Base-by-base conservation (phyloP, 2,113 vertebrate species). In the Piaya cayana region DNA sequence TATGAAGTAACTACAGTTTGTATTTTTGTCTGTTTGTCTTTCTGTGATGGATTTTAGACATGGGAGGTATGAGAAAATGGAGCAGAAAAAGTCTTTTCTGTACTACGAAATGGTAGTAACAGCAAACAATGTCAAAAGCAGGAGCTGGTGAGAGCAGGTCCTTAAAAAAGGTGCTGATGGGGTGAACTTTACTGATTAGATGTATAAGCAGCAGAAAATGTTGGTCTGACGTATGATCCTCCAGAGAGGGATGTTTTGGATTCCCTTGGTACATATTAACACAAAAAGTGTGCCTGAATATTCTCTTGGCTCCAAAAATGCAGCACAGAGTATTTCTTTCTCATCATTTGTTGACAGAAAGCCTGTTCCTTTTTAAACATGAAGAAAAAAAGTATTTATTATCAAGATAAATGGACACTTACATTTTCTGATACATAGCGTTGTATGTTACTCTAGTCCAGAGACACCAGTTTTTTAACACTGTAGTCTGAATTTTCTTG, bases 281-380 rank as follows among this genome's bases (percentile, higher is more conserved):
- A 95, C 90, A 79, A 60, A 90, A 95, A 76, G 60, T 70, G 55
- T 30, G 49, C 83, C 82, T 85, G 32, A 91, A 96, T 94, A 95
- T 79, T 49, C 91, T 83, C 72, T 70, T 90, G 84, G 79, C 95
- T 95, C 94, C 0, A 0, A 59, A 85, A 83, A 92, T 95, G 78
- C 95, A 86, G 88, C 92, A 83, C 42, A 37, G 36, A 92, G 86
- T 94, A 94, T 92, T 96, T 92, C 95, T 93, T 95, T 94, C 88
- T 97, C 96, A 97, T 97, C 92, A 93, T 95, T 96, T 93, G 91
- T 88, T 97, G 96, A 96, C 95, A 86, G 92, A 91, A 97, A 94
- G 88, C 95, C 92, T 96, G 83, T 94, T 95, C 39, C 87, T 93
- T 95, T 94, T 95, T 96, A 97, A 85, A 84, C 3, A 5, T 92